Evolutionary conservation across 2,888 invertebrate genomes (phyloP), one percentile per base, ranked within the genome.

Genomic region (Hylaea fasciaria): DNA sequence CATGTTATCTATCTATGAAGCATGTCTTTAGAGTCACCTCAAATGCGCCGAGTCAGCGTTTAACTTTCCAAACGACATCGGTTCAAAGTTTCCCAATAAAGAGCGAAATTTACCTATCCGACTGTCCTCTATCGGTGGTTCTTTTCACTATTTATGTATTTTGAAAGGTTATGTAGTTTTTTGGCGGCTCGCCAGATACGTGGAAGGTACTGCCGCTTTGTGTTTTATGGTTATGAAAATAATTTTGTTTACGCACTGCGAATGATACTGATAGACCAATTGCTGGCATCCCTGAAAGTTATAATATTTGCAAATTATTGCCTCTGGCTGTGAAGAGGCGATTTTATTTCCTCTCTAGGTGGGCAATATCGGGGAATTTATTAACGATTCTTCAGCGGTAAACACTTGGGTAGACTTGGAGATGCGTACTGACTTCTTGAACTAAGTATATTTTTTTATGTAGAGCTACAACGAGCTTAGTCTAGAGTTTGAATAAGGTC

Each of bases 131-230:
- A 62, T 62, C 61, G 61, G 61, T 40, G 56, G 56, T 62, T 62
- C 61, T 57, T 56, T 56, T 43, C 51, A 57, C 56, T 62, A 62
- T 62, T 62, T 62, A 62, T 62, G 61, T 62, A 62, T 62, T 62
- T 62, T 62, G 61, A 62, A 49, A 62, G 61, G 61, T 62, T 62
- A 62, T 62, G 56, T 62, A 57, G 61, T 62, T 62, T 61, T 57
- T 57, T 62, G 61, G 61, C 61, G 48, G 35, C 44, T 39, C 39
- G 61, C 61, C 61, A 62, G 56, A 29, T 46, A 54, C 59, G 56
- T 55, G 52, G 61, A 57, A 62, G 61, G 61, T 62, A 56, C 56
- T 16, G 13, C 51, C 49, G 61, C 52, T 53, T 52, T 55, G 56
- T 62, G 52, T 56, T 62, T 62, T 62, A 62, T 32, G 56, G 29